Evolutionary conservation across 2,113 vertebrate species (phyloP).

Genomic region (Trochalopteron elliotii): DNA sequence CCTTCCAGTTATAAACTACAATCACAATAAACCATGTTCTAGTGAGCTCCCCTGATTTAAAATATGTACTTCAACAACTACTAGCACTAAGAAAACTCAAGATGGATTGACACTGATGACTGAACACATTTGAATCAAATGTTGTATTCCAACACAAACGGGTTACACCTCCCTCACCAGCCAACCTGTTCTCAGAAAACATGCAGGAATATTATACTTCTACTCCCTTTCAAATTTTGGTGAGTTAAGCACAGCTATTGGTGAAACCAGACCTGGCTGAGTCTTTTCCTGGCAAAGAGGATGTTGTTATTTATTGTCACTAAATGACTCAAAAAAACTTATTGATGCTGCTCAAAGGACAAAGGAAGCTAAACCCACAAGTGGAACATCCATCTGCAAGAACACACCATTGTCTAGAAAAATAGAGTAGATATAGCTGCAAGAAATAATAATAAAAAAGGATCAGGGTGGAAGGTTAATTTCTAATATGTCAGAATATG

Average conservation of each 20-base stretch:
- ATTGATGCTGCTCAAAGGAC: background rate
- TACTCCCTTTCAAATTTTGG: background rate
- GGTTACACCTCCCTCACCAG: background rate
- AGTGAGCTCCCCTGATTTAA: background rate
- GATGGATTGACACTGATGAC: background rate
- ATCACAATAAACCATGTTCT: background rate
- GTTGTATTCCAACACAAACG: background rate
- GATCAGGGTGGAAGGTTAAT: rapidly evolving
- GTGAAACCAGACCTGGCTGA: background rate
- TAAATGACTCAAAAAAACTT: background rate
- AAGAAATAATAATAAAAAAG: background rate
- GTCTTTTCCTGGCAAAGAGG: background rate
- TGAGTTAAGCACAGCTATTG: background rate
- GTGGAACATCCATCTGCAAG: background rate
- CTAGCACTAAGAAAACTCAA: background rate
- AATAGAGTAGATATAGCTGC: background rate
- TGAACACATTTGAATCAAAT: background rate
- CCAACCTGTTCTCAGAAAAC: background rate
- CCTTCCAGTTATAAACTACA: background rate
- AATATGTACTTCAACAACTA: background rate
- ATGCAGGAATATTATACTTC: background rate
- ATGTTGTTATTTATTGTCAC: background rate
- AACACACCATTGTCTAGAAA: background rate
- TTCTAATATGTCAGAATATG: background rate
- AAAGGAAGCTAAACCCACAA: background rate